Percentiles rank a stretch among this genome's conserved stretches.
Evolutionary conservation across 2,113 vertebrate species (phyloP).

Genomic region (Trochalopteron elliotii): DNA sequence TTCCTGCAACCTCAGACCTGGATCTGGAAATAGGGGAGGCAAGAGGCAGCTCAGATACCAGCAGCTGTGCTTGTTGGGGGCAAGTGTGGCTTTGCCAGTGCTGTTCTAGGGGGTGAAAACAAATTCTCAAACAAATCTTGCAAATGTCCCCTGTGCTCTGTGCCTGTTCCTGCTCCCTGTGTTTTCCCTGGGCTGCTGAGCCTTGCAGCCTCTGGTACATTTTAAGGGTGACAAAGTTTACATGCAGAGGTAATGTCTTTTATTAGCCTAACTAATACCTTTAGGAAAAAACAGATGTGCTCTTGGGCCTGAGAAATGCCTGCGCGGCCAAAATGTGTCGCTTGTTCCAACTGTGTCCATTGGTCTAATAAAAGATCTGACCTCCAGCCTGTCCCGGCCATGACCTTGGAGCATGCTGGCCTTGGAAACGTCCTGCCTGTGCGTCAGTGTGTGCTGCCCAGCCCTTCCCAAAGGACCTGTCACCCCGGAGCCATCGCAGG

Average conservation of each 20-base stretch:
- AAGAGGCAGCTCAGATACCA: not conserved
- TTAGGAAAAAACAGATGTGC: constrained; percentile 38
- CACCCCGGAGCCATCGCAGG: rapidly evolving
- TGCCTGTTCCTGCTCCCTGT: not conserved
- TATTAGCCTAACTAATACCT: constrained; percentile 55
- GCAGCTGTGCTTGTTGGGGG: not conserved
- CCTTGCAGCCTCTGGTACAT: not conserved
- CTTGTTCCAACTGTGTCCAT: not conserved
- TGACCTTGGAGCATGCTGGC: not conserved
- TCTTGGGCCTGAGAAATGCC: not conserved
- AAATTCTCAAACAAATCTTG: not conserved
- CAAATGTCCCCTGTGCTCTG: not conserved
- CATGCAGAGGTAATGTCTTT: not conserved
- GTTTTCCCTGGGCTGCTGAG: not conserved
- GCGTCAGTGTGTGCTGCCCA: not conserved
- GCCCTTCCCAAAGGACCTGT: not conserved
- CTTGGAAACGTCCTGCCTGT: not conserved
- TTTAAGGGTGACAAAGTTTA: constrained; percentile 43
- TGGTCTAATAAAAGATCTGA: constrained; percentile 53
- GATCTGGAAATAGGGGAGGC: not conserved
- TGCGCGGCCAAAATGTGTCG: not conserved
- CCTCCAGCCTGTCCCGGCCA: not conserved
- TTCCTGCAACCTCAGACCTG: not conserved
- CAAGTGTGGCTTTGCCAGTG: not conserved
- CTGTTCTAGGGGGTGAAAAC: not conserved